Percentiles rank a stretch among this genome's conserved stretches.
These are phyloP conservation scores for Heliornis fulica DNA, from an alignment of 2,113 vertebrate species.

Conservation along the genomic window DNA sequence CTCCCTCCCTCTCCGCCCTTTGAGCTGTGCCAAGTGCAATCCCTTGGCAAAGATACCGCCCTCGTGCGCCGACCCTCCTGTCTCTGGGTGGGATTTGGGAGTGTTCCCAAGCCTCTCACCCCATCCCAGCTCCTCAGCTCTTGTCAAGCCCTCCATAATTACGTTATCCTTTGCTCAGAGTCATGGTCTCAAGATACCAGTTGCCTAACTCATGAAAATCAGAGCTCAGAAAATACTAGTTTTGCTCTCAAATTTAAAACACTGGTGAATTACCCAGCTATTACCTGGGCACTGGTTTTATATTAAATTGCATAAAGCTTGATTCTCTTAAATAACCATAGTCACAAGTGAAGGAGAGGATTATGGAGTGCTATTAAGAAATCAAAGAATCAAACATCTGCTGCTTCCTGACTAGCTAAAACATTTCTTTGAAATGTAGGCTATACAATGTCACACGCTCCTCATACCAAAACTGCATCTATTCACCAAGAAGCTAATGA, in stretches of 20 bases:
- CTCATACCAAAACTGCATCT: background rate
- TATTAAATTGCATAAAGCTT: background rate
- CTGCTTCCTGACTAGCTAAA: background rate
- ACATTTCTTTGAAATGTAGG: background rate
- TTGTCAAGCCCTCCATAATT: background rate
- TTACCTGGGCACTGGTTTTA: background rate
- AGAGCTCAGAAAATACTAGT: background rate
- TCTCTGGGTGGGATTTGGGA: background rate
- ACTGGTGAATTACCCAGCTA: background rate
- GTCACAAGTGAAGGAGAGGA: background rate
- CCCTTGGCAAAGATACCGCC: background rate
- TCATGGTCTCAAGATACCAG: background rate
- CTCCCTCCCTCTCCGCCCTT: background rate
- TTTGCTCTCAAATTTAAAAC: background rate
- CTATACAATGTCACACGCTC: background rate
- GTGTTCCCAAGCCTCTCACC: background rate
- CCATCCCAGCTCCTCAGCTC: background rate
- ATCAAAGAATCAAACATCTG: background rate
- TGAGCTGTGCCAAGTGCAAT: background rate
- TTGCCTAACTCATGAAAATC: background rate
- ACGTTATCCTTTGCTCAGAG: background rate
- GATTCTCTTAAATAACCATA: background rate
- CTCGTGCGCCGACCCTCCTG: background rate
- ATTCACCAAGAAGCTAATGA: background rate
- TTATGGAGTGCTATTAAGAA: background rate